Evolutionary conservation across 2,797 vertebrate genomes (phyloP), one percentile per base, ranked within the genome.

Genomic region (Sebastes wilsoni): DNA sequence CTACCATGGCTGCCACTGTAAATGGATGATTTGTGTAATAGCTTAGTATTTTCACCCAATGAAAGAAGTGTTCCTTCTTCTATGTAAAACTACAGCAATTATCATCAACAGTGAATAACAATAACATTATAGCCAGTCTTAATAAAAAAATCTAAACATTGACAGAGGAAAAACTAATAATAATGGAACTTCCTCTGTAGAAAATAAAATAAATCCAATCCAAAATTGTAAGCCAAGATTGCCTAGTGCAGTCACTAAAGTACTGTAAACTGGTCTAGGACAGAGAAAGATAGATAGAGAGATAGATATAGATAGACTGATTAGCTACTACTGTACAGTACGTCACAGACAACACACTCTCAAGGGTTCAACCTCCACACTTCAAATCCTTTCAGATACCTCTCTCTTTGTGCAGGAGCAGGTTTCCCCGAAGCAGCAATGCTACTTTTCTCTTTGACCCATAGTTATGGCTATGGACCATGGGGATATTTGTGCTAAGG

Each of bases 181-280:
- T 75, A 89, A 93, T 93, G 90, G 91, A 94, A 97, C 93, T 94
- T 97, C 95, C 96, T 97, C 96, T 97, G 96, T 96, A 93, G 96
- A 96, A 97, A 96, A 96, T 90, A 90, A 96, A 95, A 95, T 25
- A 82, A 88, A 88, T 80, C 75, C 69, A 89, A 89, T 87, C 69
- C 75, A 89, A 86, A 91, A 80, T 59, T 72, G 87, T 86, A 88
- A 90, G 88, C 90, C 66, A 65, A 92, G 94, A 97, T 84, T 94
- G 95, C 95, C 97, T 99, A 98, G 96, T 97, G 97, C 97, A 97
- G 97, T 97, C 96, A 96, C 96, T 96, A 97, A 96, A 96, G 97
- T 96, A 97, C 96, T 97, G 97, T 98, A 97, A 98, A 97, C 97
- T 90, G 91, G 96, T 97, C 97, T 98, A 98, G 94, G 95, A 97